A percentile compares a stretch with the other conserved stretches of the same genome.
These are phyloP conservation scores for Lottia scabra DNA, from an alignment of 2,888 invertebrate genomes.

Conservation along the genomic window DNA sequence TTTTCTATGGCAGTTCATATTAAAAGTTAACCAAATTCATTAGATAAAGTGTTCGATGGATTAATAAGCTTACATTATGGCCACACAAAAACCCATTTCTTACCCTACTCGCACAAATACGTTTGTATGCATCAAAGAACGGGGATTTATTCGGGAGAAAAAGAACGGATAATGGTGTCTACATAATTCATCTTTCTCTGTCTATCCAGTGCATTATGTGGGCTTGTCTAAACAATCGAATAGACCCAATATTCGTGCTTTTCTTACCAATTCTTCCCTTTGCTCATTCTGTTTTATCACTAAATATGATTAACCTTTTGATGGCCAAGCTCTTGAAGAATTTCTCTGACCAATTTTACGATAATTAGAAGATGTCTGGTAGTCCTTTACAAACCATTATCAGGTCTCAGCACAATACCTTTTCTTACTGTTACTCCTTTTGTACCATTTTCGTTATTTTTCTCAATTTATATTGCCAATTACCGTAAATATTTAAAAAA, in stretches of 20 bases:
- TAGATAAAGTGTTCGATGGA: neutral
- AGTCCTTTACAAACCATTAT: no score
- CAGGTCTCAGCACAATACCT: no score
- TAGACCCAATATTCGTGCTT: neutral
- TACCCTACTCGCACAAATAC: neutral
- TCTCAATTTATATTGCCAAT: no score
- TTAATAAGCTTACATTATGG: neutral
- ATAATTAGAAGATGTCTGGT: no score
- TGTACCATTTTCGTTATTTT: no score
- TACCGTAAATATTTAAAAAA: no score
- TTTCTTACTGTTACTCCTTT: no score
- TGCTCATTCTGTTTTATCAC: neutral
- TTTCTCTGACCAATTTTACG: no score
- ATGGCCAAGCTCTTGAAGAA: neutral
- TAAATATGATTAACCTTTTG: constrained; percentile 1
- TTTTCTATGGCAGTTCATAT: neutral
- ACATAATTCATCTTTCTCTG: neutral
- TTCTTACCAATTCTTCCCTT: neutral
- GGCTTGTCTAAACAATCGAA: neutral
- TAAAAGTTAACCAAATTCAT: neutral
- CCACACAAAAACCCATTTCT: neutral
- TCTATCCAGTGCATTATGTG: neutral
- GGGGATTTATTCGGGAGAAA: neutral
- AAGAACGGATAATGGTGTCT: neutral
- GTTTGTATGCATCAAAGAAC: neutral